Conservation (phyloP, 2,888 invertebrate species). For the Odiellus spinosus region DNA sequence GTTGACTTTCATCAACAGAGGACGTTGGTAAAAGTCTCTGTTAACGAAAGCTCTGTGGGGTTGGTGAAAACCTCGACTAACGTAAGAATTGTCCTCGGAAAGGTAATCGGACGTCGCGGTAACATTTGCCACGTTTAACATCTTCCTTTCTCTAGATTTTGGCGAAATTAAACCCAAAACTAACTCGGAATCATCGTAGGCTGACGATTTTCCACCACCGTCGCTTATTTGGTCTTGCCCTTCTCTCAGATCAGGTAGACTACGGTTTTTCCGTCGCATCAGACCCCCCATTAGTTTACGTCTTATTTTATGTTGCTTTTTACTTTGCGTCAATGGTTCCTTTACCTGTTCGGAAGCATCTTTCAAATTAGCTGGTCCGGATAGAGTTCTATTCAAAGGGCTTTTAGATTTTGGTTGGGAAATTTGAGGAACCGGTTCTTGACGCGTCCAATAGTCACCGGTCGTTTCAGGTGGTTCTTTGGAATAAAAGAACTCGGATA, state of each 20-base stretch:
- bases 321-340: constrained; percentile 26
- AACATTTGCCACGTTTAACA: not conserved
- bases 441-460: constrained; percentile 1
- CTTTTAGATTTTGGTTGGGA: not conserved
- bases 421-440: constrained; percentile 2
- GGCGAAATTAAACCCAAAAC: constrained; percentile 7
- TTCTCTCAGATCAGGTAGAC: constrained; percentile 80
- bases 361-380: constrained; percentile 2
- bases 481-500: not conserved
- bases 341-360: not conserved
- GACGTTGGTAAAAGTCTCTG: constrained; percentile 16
- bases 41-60: constrained; percentile 17
- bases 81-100: constrained; percentile 4
- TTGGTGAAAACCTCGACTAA: constrained; percentile 18
- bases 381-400: constrained; percentile 1
- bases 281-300: constrained; percentile 78
- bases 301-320: constrained; percentile 78
- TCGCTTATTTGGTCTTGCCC: constrained; percentile 30
- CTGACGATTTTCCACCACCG: constrained; percentile 6
- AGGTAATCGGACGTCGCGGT: not conserved
- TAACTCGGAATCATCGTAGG: constrained; percentile 13
- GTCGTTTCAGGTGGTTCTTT: constrained; percentile 3
- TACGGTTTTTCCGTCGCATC: constrained; percentile 70
- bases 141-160: constrained; percentile 8
- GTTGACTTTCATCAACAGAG: constrained; percentile 18